phyloP scores from a whole-genome alignment of 1,140 invertebrate genomes.

The Ridgeia piscesae region DNA sequence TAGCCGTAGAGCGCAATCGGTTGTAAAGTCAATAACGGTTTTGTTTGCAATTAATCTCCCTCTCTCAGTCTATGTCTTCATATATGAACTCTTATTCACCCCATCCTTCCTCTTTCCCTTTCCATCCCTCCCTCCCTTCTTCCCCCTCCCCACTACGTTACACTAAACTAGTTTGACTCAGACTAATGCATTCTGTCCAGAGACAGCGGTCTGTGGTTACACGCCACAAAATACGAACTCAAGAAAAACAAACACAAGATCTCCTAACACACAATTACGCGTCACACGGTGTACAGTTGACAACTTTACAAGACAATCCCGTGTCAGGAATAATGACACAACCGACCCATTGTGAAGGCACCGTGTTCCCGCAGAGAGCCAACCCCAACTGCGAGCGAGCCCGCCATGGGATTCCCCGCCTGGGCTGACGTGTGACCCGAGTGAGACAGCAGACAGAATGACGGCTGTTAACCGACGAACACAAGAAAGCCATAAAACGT shows the following conservation, averaged over 20 bases:
- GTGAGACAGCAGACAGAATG: background rate
- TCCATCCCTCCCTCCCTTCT: too few relatives aligned
- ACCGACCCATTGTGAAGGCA: background rate
- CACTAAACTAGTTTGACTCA: too few relatives aligned
- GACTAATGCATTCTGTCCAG: too few relatives aligned
- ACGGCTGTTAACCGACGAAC: background rate
- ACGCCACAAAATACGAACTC: background rate
- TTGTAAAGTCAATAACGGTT: too few relatives aligned
- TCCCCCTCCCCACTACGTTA: too few relatives aligned
- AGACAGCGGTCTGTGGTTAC: background rate
- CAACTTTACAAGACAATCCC: background rate
- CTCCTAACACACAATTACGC: background rate
- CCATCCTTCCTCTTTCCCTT: too few relatives aligned
- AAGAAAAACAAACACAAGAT: background rate
- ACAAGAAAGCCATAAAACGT: background rate
- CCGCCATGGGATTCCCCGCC: background rate
- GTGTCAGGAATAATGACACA: background rate
- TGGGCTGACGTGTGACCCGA: background rate
- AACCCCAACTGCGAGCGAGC: background rate
- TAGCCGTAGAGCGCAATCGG: background rate
- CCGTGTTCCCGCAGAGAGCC: background rate
- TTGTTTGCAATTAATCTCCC: too few relatives aligned
- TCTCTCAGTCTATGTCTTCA: too few relatives aligned
- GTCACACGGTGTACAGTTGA: background rate
- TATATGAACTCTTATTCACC: too few relatives aligned